phyloP scores from a whole-genome alignment of 2,113 vertebrate genomes.

The Rhagologus leucostigma region DNA sequence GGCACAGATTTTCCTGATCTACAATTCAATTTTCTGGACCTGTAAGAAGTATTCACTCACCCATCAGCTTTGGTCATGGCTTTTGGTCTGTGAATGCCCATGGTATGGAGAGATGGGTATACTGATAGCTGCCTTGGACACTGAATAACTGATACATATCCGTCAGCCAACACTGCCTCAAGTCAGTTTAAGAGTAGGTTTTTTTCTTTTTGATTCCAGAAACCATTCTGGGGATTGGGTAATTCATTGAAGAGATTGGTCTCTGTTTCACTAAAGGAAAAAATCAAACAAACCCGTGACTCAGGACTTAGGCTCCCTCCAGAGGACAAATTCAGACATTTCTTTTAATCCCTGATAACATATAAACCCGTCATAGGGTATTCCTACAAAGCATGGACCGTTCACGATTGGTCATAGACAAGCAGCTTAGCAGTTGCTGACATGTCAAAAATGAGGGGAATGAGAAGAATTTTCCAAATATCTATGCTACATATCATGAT shows the following conservation, averaged over 20 bases:
- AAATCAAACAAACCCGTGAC: not conserved
- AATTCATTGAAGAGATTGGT: not conserved
- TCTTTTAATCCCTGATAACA: not conserved
- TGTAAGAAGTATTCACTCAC: not conserved
- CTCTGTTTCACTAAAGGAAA: not conserved
- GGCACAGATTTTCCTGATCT: not conserved
- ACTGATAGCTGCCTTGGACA: not conserved
- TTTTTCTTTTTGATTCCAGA: not conserved
- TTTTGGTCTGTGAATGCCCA: not conserved
- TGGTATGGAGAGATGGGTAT: not conserved
- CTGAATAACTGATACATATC: fast-evolving
- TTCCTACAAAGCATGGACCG: not conserved
- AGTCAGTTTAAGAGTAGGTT: not conserved
- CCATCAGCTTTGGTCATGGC: not conserved
- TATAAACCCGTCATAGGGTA: not conserved
- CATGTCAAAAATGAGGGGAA: not conserved
- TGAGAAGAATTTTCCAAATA: not conserved
- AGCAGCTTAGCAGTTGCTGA: not conserved
- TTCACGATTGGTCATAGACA: not conserved
- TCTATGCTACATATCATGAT: not conserved
- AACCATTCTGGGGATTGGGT: not conserved
- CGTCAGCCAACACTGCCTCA: not conserved
- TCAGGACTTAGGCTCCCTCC: slow-evolving; percentile 44
- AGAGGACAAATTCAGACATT: slow-evolving; percentile 35
- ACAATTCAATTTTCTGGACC: not conserved